These are phyloP conservation scores for Drosophila triauraria DNA, from an alignment of 1,140 invertebrate species.

Conservation along the genomic window DNA sequence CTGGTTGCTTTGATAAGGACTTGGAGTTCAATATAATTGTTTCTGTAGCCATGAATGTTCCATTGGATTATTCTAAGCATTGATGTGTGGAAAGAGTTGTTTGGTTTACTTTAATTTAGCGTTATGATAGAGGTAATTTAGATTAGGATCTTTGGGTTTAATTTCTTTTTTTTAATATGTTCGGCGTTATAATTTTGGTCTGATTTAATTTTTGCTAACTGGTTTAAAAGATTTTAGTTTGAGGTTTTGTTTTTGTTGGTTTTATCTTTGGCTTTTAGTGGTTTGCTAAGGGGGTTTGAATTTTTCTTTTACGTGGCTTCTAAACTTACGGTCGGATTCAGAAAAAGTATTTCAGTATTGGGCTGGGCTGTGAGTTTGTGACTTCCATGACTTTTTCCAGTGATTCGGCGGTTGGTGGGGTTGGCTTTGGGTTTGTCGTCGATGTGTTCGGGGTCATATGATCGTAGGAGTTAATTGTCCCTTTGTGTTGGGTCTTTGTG, in stretches of 20 bases:
- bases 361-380: not conserved
- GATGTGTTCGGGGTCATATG: too few species aligned
- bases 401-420: not conserved
- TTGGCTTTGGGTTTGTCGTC: not conserved
- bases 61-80: not conserved
- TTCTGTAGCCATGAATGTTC: slow-evolving; percentile 4
- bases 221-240: not conserved
- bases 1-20: too few species aligned
- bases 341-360: not conserved
- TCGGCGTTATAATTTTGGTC: not conserved
- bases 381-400: not conserved
- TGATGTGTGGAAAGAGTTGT: not conserved
- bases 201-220: not conserved
- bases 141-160: too few species aligned
- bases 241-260: not conserved
- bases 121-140: too few species aligned
- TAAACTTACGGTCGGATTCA: not conserved
- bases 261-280: not conserved
- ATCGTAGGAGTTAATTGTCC: too few species aligned
- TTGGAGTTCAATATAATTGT: not conserved
- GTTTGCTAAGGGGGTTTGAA: not conserved
- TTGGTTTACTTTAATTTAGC: not conserved
- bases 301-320: not conserved
- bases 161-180: too few species aligned
- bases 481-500: too few species aligned